phyloP scores from a whole-genome alignment of 2,113 vertebrate species.

The Aptenodytes forsteri region DNA sequence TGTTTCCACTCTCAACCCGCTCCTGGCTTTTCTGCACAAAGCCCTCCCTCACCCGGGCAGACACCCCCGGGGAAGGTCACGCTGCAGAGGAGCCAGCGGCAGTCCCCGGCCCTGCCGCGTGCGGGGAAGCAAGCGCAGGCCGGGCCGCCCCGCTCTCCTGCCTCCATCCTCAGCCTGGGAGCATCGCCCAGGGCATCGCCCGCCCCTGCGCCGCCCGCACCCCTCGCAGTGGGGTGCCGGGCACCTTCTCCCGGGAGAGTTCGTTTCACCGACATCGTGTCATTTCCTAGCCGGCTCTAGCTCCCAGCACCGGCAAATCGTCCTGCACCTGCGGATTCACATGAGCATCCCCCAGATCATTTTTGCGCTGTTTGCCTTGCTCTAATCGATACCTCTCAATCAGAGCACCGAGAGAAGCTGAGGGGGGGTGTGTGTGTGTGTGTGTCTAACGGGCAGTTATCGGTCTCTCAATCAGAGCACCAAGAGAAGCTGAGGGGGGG shows the following conservation, averaged over 20 bases:
- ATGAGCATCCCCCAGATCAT: fast-evolving
- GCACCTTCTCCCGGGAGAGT: background rate
- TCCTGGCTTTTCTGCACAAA: background rate
- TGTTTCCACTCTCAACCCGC: background rate
- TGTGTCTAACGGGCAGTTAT: too few relatives aligned
- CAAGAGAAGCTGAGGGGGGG: too few relatives aligned
- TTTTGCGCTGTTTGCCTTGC: background rate
- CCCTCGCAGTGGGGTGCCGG: background rate
- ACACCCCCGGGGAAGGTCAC: background rate
- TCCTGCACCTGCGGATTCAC: fast-evolving
- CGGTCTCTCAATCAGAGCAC: too few relatives aligned
- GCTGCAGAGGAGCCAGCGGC: background rate
- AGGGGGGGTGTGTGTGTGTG: background rate
- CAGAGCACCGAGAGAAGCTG: background rate
- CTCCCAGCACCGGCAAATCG: background rate
- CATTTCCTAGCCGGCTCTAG: background rate
- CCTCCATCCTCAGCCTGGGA: background rate
- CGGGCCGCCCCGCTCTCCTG: background rate
- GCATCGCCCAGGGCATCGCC: fast-evolving
- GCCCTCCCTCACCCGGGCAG: background rate
- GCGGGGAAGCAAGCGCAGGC: too few relatives aligned
- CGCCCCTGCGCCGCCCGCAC: background rate
- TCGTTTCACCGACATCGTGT: fast-evolving
- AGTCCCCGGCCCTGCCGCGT: background rate
- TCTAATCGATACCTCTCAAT: background rate